phyloP scores from a whole-genome alignment of 2,888 invertebrate genomes.

The Megastigmus dorsalis region DNA sequence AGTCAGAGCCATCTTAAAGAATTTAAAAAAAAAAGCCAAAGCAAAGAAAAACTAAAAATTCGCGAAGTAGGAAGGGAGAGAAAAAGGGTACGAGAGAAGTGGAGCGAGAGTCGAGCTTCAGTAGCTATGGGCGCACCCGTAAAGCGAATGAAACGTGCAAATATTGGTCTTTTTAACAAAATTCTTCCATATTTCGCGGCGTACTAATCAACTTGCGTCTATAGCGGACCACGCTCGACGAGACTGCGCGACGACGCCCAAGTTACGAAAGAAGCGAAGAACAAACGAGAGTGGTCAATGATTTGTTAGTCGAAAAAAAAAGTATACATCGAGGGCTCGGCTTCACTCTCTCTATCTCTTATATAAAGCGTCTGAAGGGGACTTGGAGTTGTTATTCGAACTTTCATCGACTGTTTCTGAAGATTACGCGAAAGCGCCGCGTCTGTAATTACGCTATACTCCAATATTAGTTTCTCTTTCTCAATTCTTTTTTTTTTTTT shows the following conservation, averaged over 20 bases:
- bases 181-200: conserved; percentile 12
- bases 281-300: conserved; percentile 19
- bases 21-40: conserved; percentile 4
- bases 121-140: neutral
- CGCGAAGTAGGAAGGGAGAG: neutral
- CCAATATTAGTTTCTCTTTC: neutral
- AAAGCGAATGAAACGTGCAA: conserved; percentile 37
- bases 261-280: neutral
- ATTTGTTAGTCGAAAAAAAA: conserved; percentile 17
- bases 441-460: conserved; percentile 28
- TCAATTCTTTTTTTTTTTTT: neutral
- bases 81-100: neutral
- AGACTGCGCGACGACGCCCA: neutral
- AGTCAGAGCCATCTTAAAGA: too few relatives aligned
- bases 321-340: conserved; percentile 31
- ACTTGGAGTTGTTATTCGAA: conserved; percentile 31
- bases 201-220: conserved; percentile 19
- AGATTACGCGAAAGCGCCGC: neutral
- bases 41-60: neutral
- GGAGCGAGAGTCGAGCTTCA: neutral
- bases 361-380: neutral
- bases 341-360: too few relatives aligned
- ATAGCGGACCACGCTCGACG: neutral
- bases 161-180: conserved; percentile 34
- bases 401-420: conserved; percentile 32